Evolutionary conservation across 2,797 vertebrate genomes (phyloP).

Genomic region (Anas bahamensis): DNA sequence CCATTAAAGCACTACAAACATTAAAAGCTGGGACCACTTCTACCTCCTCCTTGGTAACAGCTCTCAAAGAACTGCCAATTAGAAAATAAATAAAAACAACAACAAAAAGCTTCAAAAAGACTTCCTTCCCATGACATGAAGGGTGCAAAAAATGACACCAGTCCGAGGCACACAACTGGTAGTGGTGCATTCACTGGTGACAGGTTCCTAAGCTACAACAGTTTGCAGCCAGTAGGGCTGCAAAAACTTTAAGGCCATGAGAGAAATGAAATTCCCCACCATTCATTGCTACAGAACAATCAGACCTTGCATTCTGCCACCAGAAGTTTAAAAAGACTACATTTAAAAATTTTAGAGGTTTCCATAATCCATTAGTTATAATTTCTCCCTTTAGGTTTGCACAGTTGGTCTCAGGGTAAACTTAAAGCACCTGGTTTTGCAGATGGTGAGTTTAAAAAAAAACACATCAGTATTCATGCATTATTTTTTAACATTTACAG

Average conservation of each 20-base stretch:
- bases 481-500: slow-evolving; percentile 54
- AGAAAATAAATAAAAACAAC: neutral
- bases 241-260: neutral
- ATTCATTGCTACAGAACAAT: neutral
- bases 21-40: neutral
- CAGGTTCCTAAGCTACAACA: neutral
- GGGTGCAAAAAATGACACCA: neutral
- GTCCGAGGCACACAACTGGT: neutral
- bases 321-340: slow-evolving; percentile 24
- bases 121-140: neutral
- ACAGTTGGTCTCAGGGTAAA: slow-evolving; percentile 50
- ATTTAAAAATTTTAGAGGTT: slow-evolving; percentile 31
- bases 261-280: neutral
- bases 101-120: neutral
- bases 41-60: neutral
- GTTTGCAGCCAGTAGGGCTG: neutral
- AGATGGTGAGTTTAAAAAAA: slow-evolving; percentile 7
- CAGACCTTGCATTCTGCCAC: neutral
- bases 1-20: neutral
- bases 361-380: slow-evolving; percentile 31
- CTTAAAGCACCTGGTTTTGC: slow-evolving; percentile 50
- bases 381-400: slow-evolving; percentile 51
- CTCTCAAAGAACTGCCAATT: neutral
- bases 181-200: neutral
- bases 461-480: neutral